A percentile compares a stretch with the other conserved stretches of the same genome.
These are phyloP conservation scores for Thunnus albacares DNA, from an alignment of 2,797 vertebrate genomes.

Conservation along the genomic window DNA sequence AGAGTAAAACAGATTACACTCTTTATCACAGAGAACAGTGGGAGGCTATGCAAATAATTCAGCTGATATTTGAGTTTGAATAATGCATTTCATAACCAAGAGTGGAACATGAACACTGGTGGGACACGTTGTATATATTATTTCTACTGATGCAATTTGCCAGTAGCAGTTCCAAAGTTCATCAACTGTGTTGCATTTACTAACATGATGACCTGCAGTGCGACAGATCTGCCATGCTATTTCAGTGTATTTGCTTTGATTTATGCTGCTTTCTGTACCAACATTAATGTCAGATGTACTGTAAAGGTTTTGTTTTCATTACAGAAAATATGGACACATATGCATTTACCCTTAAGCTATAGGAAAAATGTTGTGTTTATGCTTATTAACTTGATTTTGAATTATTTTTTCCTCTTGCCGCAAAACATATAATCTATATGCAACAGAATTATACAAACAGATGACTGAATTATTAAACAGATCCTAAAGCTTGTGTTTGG, in stretches of 20 bases:
- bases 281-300: constrained; percentile 30
- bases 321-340: neutral
- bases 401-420: constrained; percentile 32
- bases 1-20: constrained; percentile 48
- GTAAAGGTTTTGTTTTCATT: constrained; percentile 41
- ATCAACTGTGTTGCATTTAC: constrained; percentile 51
- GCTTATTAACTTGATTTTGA: constrained; percentile 23
- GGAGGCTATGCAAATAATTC: constrained; percentile 74
- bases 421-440: constrained; percentile 27
- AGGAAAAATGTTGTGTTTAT: constrained; percentile 5
- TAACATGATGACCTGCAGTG: constrained; percentile 41
- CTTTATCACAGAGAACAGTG: constrained; percentile 52
- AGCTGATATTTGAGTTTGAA: constrained; percentile 69
- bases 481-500: constrained; percentile 24
- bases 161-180: constrained; percentile 61
- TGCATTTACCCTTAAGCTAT: constrained; percentile 37
- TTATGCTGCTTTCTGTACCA: constrained; percentile 25
- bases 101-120: constrained; percentile 65
- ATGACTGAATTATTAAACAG: constrained; percentile 40
- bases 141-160: constrained; percentile 68
- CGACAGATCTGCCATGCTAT: neutral
- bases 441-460: constrained; percentile 19
- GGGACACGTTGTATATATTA: constrained; percentile 67
- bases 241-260: constrained; percentile 26
- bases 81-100: constrained; percentile 80